Conservation (phyloP, 1,140 invertebrate genomes). For the Aphelenchoides avenae region DNA sequence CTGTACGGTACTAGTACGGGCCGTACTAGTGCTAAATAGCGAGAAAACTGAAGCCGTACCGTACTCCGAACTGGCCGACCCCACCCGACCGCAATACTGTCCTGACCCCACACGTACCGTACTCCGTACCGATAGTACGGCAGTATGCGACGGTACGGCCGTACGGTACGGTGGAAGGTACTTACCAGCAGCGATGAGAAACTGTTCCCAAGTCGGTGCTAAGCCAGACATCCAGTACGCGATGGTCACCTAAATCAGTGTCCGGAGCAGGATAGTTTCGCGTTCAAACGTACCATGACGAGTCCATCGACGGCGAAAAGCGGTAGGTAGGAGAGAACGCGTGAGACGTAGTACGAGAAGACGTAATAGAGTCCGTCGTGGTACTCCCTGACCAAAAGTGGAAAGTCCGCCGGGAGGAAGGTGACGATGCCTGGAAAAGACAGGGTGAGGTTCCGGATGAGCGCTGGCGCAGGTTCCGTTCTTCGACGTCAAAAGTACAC, state of each 20-base stretch:
- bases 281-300: too few species aligned
- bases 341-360: conserved; percentile 46
- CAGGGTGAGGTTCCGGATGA: conserved; percentile 55
- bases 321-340: conserved; percentile 52
- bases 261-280: too few species aligned
- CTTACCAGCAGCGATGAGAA: conserved; percentile 24
- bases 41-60: too few species aligned
- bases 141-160: too few species aligned
- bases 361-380: conserved; percentile 56
- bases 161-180: too few species aligned
- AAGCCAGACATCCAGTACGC: conserved; percentile 54
- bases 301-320: conserved; percentile 57
- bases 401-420: conserved; percentile 52
- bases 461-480: conserved; percentile 18
- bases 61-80: too few species aligned
- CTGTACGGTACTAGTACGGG: too few species aligned
- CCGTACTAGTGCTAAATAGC: too few species aligned
- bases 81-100: too few species aligned
- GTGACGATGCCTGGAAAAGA: conserved; percentile 54
- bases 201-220: conserved; percentile 32
- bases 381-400: conserved; percentile 55
- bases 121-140: too few species aligned
- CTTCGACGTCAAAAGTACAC: not conserved
- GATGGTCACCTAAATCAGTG: too few species aligned
- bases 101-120: too few species aligned